A percentile compares a stretch with the other conserved stretches of the same genome.
Conservation (phyloP, 2,888 invertebrate species). For the Carabus problematicus region DNA sequence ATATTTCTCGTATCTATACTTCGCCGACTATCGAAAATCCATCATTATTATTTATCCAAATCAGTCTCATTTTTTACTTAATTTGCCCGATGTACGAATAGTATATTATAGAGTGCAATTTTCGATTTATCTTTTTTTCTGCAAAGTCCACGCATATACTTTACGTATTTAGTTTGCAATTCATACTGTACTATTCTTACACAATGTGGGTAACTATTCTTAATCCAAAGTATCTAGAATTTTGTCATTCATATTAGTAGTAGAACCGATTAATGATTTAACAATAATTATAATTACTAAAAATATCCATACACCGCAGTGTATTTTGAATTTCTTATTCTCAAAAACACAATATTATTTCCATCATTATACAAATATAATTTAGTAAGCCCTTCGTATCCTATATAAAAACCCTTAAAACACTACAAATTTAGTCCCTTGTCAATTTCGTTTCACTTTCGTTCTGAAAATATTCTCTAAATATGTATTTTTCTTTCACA, state of each 20-base stretch:
- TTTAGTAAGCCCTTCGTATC: conserved; percentile 36
- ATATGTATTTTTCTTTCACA: conserved; percentile 3
- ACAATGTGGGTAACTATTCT: too few relatives aligned
- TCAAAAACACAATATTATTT: background rate
- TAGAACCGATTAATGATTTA: too few relatives aligned
- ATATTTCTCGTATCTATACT: conserved; percentile 8
- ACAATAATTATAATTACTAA: too few relatives aligned
- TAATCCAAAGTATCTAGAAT: too few relatives aligned
- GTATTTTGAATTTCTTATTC: too few relatives aligned
- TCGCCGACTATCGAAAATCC: conserved; percentile 20
- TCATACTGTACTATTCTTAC: too few relatives aligned
- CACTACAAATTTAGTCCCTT: conserved; percentile 35
- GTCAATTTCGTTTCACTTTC: conserved; percentile 26
- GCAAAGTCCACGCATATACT: too few relatives aligned
- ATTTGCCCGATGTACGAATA: conserved; percentile 2
- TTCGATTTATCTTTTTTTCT: too few relatives aligned
- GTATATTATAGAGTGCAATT: background rate
- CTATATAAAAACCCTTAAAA: conserved; percentile 19
- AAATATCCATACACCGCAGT: too few relatives aligned
- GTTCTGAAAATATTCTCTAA: conserved; percentile 31
- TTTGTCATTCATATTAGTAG: too few relatives aligned
- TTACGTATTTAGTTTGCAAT: too few relatives aligned
- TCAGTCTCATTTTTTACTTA: conserved; percentile 34
- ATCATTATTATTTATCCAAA: conserved; percentile 28
- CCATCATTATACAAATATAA: conserved; percentile 34